These are phyloP conservation scores for Thysanoteuthis rhombus DNA, from an alignment of 2,888 invertebrate genomes.

Conservation along the genomic window DNA sequence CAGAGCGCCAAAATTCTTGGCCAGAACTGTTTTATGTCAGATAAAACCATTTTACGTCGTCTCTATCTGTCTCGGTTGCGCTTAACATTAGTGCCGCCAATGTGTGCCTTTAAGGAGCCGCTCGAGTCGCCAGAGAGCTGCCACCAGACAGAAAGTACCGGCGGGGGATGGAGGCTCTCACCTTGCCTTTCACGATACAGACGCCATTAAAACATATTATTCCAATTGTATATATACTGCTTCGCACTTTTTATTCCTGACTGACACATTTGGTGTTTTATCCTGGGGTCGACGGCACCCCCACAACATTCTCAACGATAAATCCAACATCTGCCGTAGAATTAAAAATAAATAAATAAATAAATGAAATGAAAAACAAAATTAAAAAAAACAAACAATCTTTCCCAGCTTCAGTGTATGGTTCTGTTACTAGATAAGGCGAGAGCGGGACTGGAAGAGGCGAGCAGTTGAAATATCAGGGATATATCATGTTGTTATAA, in stretches of 20 bases:
- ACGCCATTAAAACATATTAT: background rate
- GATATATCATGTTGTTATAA: too few species aligned
- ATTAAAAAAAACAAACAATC: too few species aligned
- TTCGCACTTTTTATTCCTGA: too few species aligned
- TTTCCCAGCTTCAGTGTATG: too few species aligned
- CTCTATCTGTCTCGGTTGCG: background rate
- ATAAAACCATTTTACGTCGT: background rate
- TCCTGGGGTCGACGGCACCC: background rate
- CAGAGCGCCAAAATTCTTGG: background rate
- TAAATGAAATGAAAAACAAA: too few species aligned
- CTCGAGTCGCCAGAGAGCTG: background rate
- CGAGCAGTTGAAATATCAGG: too few species aligned
- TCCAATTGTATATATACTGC: background rate
- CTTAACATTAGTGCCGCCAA: background rate
- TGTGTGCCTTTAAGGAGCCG: background rate
- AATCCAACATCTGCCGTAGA: background rate
- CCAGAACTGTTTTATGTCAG: constrained; percentile 12
- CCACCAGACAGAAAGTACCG: background rate
- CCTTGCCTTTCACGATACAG: background rate
- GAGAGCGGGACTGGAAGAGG: too few species aligned
- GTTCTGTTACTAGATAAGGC: too few species aligned
- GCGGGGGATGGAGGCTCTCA: background rate
- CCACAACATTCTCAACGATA: background rate
- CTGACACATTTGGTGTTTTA: background rate
- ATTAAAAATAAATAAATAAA: too few species aligned